These are phyloP conservation scores for Paragorgia papillata DNA, from an alignment of 92 coral and sea anemone genomes.

Conservation along the genomic window DNA sequence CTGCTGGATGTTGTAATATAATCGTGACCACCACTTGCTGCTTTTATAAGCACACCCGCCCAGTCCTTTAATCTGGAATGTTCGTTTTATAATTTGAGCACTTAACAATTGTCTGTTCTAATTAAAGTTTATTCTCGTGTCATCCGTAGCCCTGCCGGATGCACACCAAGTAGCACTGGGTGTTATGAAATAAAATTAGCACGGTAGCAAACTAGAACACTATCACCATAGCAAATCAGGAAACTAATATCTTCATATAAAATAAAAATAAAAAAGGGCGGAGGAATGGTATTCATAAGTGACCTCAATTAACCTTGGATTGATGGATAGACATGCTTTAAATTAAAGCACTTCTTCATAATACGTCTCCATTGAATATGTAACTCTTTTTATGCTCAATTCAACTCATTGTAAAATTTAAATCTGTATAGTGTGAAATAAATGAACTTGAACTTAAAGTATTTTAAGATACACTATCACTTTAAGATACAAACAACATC, in stretches of 20 bases:
- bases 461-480: too few species aligned
- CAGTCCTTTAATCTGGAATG: constrained; percentile 4
- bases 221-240: background rate
- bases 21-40: too few species aligned
- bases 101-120: background rate
- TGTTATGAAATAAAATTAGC: background rate
- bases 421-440: too few species aligned
- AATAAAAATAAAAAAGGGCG: background rate
- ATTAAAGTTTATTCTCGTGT: constrained; percentile 1
- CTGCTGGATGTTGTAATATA: too few species aligned
- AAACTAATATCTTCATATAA: background rate
- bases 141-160: constrained; percentile 19
- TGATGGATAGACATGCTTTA: too few species aligned
- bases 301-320: background rate
- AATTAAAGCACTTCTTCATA: too few species aligned
- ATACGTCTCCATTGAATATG: too few species aligned
- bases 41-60: constrained; percentile 26
- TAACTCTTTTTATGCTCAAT: too few species aligned
- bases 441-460: too few species aligned
- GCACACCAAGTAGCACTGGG: background rate
- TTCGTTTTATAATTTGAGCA: constrained; percentile 17
- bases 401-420: too few species aligned
- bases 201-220: background rate
- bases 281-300: background rate
- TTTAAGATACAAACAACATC: too few species aligned